Evolutionary conservation across 2,888 invertebrate species (phyloP).

Genomic region (Dorcus parallelipipedus): DNA sequence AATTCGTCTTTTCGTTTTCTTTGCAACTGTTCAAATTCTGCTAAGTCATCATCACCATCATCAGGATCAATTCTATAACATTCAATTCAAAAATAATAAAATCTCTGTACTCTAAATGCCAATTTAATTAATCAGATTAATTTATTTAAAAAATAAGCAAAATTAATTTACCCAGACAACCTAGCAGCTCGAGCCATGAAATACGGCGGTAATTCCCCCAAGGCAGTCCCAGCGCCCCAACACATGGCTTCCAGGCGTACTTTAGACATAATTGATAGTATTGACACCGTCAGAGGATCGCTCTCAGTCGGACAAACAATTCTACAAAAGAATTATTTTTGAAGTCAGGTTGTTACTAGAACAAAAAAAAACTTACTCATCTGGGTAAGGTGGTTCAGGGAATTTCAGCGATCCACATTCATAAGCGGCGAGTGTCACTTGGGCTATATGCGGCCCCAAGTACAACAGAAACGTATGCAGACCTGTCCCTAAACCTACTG

Average conservation of each 20-base stretch:
- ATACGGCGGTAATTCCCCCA: conserved; percentile 99
- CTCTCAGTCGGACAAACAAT: conserved; percentile 86
- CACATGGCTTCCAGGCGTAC: conserved; percentile 94
- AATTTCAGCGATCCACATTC: conserved; percentile 95
- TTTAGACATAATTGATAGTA: conserved; percentile 94
- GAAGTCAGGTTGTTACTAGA: not conserved
- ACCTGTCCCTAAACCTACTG: conserved; percentile 96
- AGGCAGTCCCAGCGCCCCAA: conserved; percentile 96
- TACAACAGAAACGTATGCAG: conserved; percentile 98
- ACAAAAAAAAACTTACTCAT: conserved; percentile 65
- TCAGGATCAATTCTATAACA: conserved; percentile 49
- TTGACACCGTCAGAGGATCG: conserved; percentile 66
- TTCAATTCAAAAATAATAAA: not conserved
- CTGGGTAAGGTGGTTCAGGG: conserved; percentile 97
- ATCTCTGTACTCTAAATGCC: not conserved
- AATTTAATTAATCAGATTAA: conserved; percentile 29
- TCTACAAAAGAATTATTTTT: conserved; percentile 52
- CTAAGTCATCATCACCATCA: conserved; percentile 67
- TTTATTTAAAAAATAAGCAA: conserved; percentile 27
- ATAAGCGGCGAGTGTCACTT: conserved; percentile 96
- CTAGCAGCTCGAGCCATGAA: conserved; percentile 98
- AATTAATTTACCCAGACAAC: conserved; percentile 53
- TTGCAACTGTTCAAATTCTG: conserved; percentile 69
- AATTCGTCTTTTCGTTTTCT: conserved; percentile 59
- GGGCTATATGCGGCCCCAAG: conserved; percentile 98